Base-by-base conservation (phyloP, 2,888 invertebrate species). In the Acanthosepion lycidas region DNA sequence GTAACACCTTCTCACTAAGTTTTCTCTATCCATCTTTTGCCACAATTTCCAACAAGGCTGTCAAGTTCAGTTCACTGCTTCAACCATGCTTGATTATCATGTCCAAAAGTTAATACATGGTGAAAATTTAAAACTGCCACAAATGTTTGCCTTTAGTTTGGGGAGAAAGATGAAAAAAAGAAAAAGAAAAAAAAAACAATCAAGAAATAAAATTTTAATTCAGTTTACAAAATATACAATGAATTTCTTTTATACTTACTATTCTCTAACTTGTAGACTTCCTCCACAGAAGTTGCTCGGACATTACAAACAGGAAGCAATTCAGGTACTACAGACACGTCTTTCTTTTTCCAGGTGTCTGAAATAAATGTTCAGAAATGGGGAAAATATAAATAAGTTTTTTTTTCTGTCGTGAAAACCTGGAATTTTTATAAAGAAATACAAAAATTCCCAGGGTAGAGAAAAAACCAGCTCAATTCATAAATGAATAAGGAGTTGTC, bases 221-320 rank as follows among this genome's bases (percentile, higher is more conserved):
- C 12, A n/a, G 78, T n/a, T 78, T n/a, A 6, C 8, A 78, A 78
- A 78, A 78, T n/a, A 6, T 6, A 15, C 6, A 78, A 5, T 78
- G 12, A 78, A 78, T 78, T 78, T 12, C n/a, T 51, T 93, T 51
- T 1, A 20, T 53, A 93, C 93, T 93, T 93, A 93, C 93, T 93
- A 20, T 93, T 28, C 12, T 49, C 49, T 15, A 93, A n/a, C 6
- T 51, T 28, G 20, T 93, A 93, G 2, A 93, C 93, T 9, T 93
- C 93, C 4, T 93, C 3, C 18, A n/a, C 51, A 53, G 93, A 93
- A 9, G 23, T 28, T 12, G 93, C 93, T 28, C 53, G n/a, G 53
- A 49, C 18, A 49, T 93, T 53, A 12, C 93, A 93, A 33, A 53
- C 53, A 9, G 93, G 93, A n/a, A 93, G 53, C 93, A 93, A 51